Conservation (phyloP, 2,797 vertebrate species). For the Taeniopygia guttata region DNA sequence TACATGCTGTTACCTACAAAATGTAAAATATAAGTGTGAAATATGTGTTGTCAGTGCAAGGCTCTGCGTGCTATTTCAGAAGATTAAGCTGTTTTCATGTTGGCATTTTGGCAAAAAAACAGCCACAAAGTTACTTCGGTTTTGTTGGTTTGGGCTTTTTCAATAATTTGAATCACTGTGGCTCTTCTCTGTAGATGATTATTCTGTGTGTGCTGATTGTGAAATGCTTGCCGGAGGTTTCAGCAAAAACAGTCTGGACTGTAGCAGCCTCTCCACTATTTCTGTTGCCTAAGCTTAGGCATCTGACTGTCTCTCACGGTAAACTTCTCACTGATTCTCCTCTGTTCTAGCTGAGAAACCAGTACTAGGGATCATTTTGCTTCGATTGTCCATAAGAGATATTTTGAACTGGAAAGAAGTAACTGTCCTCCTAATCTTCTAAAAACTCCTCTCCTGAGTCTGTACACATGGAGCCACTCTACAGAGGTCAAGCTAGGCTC, state of each 20-base stretch:
- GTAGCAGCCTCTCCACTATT: neutral
- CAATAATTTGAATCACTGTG: neutral
- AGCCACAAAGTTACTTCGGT: neutral
- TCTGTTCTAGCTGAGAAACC: neutral
- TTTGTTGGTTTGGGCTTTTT: neutral
- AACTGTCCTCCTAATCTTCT: neutral
- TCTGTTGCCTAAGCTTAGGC: neutral
- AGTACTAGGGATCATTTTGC: neutral
- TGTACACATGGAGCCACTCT: accelerated
- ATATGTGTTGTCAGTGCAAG: neutral
- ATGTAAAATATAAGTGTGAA: neutral
- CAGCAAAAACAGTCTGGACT: neutral
- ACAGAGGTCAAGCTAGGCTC: neutral
- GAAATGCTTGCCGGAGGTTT: neutral
- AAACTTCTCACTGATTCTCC: neutral
- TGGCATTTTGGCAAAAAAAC: neutral
- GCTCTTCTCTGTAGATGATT: neutral
- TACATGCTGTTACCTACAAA: neutral
- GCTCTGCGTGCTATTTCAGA: neutral
- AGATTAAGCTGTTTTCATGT: neutral
- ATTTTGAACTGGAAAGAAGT: neutral
- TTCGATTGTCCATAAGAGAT: neutral
- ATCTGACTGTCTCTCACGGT: neutral
- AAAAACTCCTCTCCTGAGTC: neutral
- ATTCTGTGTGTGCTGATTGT: neutral